A percentile compares a stretch with the other conserved stretches of the same genome.
Conservation (phyloP, 64 coral and sea anemone species). For the Orbicella faveolata region DNA sequence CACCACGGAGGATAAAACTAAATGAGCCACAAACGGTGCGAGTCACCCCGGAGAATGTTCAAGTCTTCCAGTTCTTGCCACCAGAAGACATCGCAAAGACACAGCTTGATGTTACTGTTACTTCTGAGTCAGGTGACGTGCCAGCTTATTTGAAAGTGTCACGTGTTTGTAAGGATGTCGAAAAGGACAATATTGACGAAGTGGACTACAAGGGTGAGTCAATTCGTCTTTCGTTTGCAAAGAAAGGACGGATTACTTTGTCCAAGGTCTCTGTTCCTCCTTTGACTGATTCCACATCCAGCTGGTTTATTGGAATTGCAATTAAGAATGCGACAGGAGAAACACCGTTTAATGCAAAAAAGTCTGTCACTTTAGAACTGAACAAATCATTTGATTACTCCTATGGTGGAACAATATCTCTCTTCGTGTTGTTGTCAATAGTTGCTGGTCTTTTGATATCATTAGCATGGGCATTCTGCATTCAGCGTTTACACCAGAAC, state of each 20-base stretch:
- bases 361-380: neutral
- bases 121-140: neutral
- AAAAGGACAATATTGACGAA: neutral
- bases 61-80: conserved; percentile 46
- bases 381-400: neutral
- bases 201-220: conserved; percentile 19
- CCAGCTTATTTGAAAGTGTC: conserved; percentile 62
- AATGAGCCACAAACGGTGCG: neutral
- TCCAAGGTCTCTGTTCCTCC: conserved; percentile 27
- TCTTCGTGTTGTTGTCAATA: neutral
- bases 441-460: neutral
- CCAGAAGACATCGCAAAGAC: neutral
- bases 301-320: conserved; percentile 59
- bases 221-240: conserved; percentile 32
- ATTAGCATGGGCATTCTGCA: no score
- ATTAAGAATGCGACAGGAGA: conserved; percentile 1
- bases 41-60: neutral
- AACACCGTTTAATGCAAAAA: neutral
- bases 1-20: neutral
- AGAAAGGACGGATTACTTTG: conserved; percentile 51
- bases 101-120: conserved; percentile 63
- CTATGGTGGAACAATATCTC: neutral
- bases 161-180: conserved; percentile 34
- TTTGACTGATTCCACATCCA: conserved; percentile 35
- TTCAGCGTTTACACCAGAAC: no score